A percentile compares a stretch with the other conserved stretches of the same genome.
phyloP scores from a whole-genome alignment of 2,113 vertebrate species.

The Drymodes brunneopygia region DNA sequence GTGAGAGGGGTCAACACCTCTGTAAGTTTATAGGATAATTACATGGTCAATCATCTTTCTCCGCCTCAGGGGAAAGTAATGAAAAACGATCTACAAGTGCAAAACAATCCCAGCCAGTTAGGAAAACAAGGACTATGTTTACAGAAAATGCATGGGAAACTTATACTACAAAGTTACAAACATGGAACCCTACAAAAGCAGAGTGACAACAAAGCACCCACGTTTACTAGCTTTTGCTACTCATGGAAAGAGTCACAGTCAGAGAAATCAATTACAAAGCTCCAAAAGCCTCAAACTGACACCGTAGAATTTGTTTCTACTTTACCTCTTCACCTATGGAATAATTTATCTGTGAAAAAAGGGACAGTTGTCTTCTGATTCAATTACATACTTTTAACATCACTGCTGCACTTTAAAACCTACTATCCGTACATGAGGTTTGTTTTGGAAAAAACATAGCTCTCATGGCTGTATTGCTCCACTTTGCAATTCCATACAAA shows the following conservation, averaged over 20 bases:
- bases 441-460: rapidly evolving
- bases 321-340: background rate
- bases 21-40: too few relatives aligned
- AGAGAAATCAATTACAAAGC: background rate
- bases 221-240: background rate
- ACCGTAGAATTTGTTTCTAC: background rate
- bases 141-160: too few relatives aligned
- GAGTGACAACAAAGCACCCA: background rate
- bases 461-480: background rate
- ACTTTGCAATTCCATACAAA: background rate
- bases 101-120: too few relatives aligned
- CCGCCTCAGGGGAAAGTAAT: too few relatives aligned
- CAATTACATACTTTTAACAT: background rate
- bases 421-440: background rate
- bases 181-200: too few relatives aligned
- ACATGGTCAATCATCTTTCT: too few relatives aligned
- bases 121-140: too few relatives aligned
- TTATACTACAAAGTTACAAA: too few relatives aligned
- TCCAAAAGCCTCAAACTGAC: background rate
- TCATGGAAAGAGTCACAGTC: background rate
- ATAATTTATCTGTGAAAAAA: background rate
- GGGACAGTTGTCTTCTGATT: background rate
- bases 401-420: background rate
- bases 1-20: too few relatives aligned
- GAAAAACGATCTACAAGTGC: too few relatives aligned